Conservation (phyloP, 1,140 invertebrate genomes). For the Caerostris extrusa region DNA sequence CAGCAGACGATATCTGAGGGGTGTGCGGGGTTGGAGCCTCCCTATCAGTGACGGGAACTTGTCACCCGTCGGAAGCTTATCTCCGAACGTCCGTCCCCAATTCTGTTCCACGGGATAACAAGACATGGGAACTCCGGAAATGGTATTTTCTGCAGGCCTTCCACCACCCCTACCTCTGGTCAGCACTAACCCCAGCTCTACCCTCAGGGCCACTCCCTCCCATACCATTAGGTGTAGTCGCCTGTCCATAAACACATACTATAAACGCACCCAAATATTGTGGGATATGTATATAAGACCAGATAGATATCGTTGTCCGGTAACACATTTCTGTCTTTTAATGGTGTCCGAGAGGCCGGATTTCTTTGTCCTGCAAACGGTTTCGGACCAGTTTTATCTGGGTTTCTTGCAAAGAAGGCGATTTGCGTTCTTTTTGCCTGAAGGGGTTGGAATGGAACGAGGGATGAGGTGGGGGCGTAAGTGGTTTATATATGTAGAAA, state of each 20-base stretch:
- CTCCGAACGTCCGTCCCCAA: neutral
- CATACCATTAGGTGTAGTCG: neutral
- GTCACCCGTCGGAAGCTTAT: conserved; percentile 72
- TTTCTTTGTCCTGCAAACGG: conserved; percentile 39
- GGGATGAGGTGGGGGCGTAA: neutral
- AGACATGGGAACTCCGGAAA: conserved; percentile 55
- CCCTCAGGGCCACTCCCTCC: neutral
- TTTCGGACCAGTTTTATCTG: conserved; percentile 35
- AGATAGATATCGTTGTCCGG: conserved; percentile 46
- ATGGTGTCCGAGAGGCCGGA: conserved; percentile 15
- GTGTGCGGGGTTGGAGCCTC: neutral
- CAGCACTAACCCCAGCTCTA: neutral
- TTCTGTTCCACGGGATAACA: conserved; percentile 16
- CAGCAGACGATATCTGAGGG: conserved; percentile 33
- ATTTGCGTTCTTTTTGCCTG: conserved; percentile 28
- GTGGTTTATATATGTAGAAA: neutral
- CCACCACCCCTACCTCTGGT: neutral
- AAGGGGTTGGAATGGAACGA: neutral
- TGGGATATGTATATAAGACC: conserved; percentile 53
- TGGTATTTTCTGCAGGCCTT: conserved; percentile 52
- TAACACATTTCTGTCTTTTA: conserved; percentile 15
- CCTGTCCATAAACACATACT: neutral
- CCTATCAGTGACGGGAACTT: conserved; percentile 67
- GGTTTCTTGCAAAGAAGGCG: neutral
- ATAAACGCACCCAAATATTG: neutral